Base-by-base conservation (phyloP, 2,797 vertebrate genomes). In the Neoniphon sammara region DNA sequence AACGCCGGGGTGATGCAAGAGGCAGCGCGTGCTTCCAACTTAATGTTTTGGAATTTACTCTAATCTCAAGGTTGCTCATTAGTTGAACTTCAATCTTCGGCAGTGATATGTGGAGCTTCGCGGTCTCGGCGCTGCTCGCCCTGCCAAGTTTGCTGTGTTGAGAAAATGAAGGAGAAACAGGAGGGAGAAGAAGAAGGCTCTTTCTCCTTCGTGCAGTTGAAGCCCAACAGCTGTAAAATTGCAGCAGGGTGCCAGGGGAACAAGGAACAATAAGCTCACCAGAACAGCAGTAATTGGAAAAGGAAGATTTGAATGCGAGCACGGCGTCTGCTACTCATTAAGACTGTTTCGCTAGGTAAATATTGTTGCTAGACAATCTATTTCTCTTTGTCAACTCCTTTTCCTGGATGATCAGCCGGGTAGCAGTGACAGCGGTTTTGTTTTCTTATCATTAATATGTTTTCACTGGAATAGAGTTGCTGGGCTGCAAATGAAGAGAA, bases 201-300 rank as follows among this genome's bases (percentile, higher is more conserved):
- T 74, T 55, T 54, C 30, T 42, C 27, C 70, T 77, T 60, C 52
- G 49, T 46, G 71, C 78, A 87, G 82, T 77, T 88, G 84, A 91
- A 90, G 75, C 75, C 66, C 75, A 90, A 81, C 86, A 88, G 91
- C 87, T 91, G 84, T 89, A 91, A 91, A 91, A 89, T 53, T 85
- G 77, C 83, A 88, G 85, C 80, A 58, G 61, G 84, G 84, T 84
- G 90, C 85, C 91, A 85, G 67, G 78, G 76, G 77, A 89, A 74
- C 78, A 71, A 78, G 77, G 79, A 93, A 89, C 83, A 89, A 94
- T 88, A 88, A 70, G 78, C 81, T 83, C 76, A 83, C 52, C 70
- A 89, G 68, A 89, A 84, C 73, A 80, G 87, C 81, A 88, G 88
- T 91, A 91, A 93, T 78, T 87, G 83, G 83, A 62, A 78, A 27